These are phyloP conservation scores for Pseudopodoces humilis DNA, from an alignment of 2,113 vertebrate species.

Conservation along the genomic window DNA sequence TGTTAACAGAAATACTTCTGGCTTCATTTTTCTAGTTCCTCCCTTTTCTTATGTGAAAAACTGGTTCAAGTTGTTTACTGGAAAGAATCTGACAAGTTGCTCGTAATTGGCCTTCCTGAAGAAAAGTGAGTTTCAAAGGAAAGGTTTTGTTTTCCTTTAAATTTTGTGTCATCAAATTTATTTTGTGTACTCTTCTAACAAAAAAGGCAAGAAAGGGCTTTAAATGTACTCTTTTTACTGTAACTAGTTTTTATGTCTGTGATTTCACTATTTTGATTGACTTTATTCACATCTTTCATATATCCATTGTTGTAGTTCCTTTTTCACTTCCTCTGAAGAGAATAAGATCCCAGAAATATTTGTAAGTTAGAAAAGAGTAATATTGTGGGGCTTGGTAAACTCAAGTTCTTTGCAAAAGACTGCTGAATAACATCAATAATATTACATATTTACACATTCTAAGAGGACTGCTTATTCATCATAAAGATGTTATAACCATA, in stretches of 20 bases:
- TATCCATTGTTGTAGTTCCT: neutral
- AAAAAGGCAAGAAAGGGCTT: neutral
- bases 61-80: slow-evolving; percentile 93
- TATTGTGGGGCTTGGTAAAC: neutral
- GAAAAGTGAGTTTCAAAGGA: slow-evolving; percentile 80
- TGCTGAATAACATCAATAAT: neutral
- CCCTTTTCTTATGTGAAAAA: slow-evolving; percentile 85
- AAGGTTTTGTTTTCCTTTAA: neutral
- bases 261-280: neutral
- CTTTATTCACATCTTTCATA: neutral
- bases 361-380: neutral
- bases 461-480: neutral
- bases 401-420: neutral
- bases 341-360: neutral
- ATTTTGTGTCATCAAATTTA: neutral
- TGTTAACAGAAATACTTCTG: slow-evolving; percentile 26
- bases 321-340: neutral
- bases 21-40: slow-evolving; percentile 80
- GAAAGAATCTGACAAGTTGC: slow-evolving; percentile 88
- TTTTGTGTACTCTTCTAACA: neutral
- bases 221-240: neutral
- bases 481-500: neutral
- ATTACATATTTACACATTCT: neutral
- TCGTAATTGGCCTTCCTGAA: slow-evolving; percentile 90
- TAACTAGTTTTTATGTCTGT: neutral